Evolutionary conservation across 2,888 invertebrate species (phyloP), one percentile per base, ranked within the genome.

Genomic region (Tenodera sinensis): DNA sequence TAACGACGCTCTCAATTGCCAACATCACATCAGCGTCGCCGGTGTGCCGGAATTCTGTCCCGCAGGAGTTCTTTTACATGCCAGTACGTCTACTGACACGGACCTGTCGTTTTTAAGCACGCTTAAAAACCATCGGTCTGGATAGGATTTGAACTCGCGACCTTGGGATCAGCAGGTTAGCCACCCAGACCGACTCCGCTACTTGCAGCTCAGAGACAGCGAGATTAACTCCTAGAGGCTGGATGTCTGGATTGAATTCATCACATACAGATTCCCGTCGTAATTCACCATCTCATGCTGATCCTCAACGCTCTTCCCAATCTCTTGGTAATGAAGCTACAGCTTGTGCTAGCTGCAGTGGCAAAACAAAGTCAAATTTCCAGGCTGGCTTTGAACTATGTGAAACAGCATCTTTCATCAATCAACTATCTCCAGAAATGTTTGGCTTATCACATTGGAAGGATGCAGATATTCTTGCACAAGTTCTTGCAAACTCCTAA

Each of bases 401-500:
- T 88, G 94, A 94, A 91, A 94, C 94, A 8, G 92, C 93, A 90
- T 92, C 90, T 28, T 90, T 90, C 83, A 71, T 90, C 47, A 89
- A 90, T 30, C 86, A 87, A 28, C 34, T 94, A 47, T 94, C 94
- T 84, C 93, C 94, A 71, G 93, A 93, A 88, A 92, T 94, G 91
- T 94, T 93, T 91, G 94, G 94, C 81, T 88, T 87, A 89, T 71
- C 85, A 84, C 95, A 95, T 91, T 95, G 95, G 94, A 95, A 95
- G 91, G 96, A 96, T 91, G 95, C 95, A 90, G 96, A 95, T 91
- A 95, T 96, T 90, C 93, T 97, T 92, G 96, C 96, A 34, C 95
- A 96, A 93, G 96, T 96, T 82, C 93, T 97, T 91, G 96, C 96
- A 2, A 95, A 96, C 91, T 96, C 96, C 92, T 90, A 92, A 92